Conservation (phyloP, 2,888 invertebrate species). For the Seladonia tumulorum region DNA sequence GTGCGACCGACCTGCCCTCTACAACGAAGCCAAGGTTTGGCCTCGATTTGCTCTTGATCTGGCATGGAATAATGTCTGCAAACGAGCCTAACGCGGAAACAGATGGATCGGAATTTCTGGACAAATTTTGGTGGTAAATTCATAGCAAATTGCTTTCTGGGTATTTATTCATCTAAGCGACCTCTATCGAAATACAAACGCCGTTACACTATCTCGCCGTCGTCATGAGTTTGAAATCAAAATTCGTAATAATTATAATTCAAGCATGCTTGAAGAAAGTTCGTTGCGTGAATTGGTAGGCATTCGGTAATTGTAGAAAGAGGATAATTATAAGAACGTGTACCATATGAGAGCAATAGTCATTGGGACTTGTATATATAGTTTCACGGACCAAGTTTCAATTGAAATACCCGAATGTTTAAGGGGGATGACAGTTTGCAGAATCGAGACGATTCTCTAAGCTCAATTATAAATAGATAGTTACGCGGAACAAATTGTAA, state of each 20-base stretch:
- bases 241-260: background rate
- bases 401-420: constrained; percentile 1
- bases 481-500: background rate
- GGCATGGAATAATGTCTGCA: too few relatives aligned
- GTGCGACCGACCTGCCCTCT: too few relatives aligned
- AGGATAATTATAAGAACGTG: constrained; percentile 9
- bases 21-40: too few relatives aligned
- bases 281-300: background rate
- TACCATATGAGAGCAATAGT: constrained; percentile 25
- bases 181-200: background rate
- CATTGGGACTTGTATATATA: constrained; percentile 8
- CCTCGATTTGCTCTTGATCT: too few relatives aligned
- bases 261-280: background rate
- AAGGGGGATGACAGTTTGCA: constrained; percentile 10
- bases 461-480: constrained; percentile 48
- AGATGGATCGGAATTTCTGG: too few relatives aligned
- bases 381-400: constrained; percentile 51
- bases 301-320: constrained; percentile 1
- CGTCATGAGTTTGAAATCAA: background rate
- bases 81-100: too few relatives aligned
- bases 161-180: background rate
- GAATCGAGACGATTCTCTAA: constrained; percentile 30
- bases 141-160: too few relatives aligned
- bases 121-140: too few relatives aligned
- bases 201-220: background rate